Evolutionary conservation across 2,888 invertebrate species (phyloP).

Genomic region (Proisotoma minuta): DNA sequence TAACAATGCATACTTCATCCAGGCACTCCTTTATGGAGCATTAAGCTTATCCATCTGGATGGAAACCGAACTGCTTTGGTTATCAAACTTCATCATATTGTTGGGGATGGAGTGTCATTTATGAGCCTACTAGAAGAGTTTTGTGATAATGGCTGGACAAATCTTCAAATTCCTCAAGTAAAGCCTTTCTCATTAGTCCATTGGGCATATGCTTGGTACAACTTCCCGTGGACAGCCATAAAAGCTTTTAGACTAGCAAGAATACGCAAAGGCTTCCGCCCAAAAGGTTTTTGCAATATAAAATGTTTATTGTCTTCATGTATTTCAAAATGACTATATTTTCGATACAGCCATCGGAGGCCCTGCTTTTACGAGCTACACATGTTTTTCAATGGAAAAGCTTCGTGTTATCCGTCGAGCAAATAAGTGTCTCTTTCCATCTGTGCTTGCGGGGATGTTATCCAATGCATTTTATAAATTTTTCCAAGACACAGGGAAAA

Average conservation of each 20-base stretch:
- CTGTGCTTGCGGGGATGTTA: constrained; percentile 41
- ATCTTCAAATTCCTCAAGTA: constrained; percentile 34
- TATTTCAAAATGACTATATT: too few species aligned
- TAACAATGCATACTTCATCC: constrained; percentile 1
- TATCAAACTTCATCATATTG: constrained; percentile 44
- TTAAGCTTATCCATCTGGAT: constrained; percentile 35
- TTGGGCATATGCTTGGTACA: constrained; percentile 46
- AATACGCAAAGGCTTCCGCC: constrained; percentile 42
- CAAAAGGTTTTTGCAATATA: constrained; percentile 28
- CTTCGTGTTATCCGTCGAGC: constrained; percentile 37
- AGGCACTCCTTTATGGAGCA: constrained; percentile 39
- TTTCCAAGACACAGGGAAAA: constrained; percentile 36
- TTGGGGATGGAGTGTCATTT: constrained; percentile 45
- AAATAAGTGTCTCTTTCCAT: constrained; percentile 40
- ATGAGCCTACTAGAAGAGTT: constrained; percentile 44
- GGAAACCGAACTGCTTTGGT: constrained; percentile 38
- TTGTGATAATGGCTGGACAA: constrained; percentile 41
- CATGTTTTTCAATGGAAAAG: constrained; percentile 41
- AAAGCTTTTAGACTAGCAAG: constrained; percentile 42
- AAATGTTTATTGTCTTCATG: not conserved
- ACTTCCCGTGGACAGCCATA: constrained; percentile 45
- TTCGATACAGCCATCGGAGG: constrained; percentile 16
- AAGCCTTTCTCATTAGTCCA: constrained; percentile 37
- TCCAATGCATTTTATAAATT: constrained; percentile 37
- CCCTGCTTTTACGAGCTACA: constrained; percentile 35